Conservation (phyloP, 2,113 vertebrate species). For the Amblyornis subalaris region DNA sequence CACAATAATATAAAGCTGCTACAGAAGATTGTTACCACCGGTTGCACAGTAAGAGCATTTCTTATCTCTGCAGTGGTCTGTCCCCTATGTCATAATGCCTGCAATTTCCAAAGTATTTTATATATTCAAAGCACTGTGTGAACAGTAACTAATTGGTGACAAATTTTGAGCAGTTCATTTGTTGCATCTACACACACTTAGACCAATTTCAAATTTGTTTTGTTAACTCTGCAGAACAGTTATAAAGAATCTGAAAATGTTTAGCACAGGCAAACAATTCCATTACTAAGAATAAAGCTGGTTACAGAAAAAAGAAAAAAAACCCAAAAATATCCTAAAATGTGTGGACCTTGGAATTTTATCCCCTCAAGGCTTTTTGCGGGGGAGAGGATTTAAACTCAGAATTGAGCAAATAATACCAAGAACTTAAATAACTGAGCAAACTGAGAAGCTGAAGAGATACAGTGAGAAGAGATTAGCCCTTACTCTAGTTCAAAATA, state of each 20-base stretch:
- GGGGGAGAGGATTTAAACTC: background rate
- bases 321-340: background rate
- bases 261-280: background rate
- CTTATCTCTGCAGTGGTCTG: background rate
- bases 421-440: background rate
- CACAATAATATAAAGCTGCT: background rate
- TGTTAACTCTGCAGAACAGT: background rate
- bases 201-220: background rate
- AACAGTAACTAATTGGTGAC: background rate
- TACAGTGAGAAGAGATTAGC: background rate
- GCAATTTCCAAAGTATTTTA: background rate
- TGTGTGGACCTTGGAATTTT: background rate
- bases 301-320: background rate
- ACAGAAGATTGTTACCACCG: background rate
- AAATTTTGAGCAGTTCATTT: background rate
- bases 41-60: background rate
- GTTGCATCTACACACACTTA: background rate
- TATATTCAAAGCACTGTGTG: background rate
- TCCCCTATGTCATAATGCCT: background rate
- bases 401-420: background rate
- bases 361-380: accelerated
- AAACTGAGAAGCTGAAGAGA: background rate
- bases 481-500: background rate
- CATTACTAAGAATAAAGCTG: background rate
- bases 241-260: background rate